Conservation (phyloP, 2,888 invertebrate genomes). For the Marronus borbonicus region DNA sequence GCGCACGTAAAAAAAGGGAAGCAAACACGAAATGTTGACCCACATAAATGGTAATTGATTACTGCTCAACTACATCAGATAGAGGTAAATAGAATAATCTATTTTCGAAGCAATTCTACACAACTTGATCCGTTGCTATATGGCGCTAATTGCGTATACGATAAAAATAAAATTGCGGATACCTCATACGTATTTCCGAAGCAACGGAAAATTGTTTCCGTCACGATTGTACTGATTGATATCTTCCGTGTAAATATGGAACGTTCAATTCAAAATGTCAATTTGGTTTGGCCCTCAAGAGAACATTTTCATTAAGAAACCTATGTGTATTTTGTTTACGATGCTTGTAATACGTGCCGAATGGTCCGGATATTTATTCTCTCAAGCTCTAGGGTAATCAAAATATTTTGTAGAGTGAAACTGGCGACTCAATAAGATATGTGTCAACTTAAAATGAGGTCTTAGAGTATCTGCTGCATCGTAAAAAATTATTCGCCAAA, state of each 20-base stretch:
- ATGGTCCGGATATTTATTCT: too few species aligned
- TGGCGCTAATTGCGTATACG: not conserved
- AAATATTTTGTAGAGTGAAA: too few species aligned
- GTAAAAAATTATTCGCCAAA: too few species aligned
- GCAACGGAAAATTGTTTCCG: constrained; percentile 1
- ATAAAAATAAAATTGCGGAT: constrained; percentile 8
- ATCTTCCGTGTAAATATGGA: constrained; percentile 1
- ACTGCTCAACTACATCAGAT: constrained; percentile 19
- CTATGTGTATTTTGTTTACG: too few species aligned
- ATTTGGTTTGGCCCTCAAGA: not conserved
- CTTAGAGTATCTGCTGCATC: too few species aligned
- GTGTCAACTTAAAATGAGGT: too few species aligned
- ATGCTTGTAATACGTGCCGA: too few species aligned
- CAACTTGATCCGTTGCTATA: not conserved
- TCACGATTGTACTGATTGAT: constrained; percentile 14
- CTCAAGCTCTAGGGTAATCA: too few species aligned
- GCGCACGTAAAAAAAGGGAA: constrained; percentile 31
- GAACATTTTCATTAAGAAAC: too few species aligned
- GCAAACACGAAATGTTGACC: constrained; percentile 45
- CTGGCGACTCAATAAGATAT: too few species aligned
- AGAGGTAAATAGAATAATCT: constrained; percentile 37
- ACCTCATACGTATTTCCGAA: constrained; percentile 10
- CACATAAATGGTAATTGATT: constrained; percentile 40
- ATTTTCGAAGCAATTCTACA: constrained; percentile 21
- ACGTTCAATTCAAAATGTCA: not conserved